Evolutionary conservation across 2,797 vertebrate genomes (phyloP), one percentile per base, ranked within the genome.

Genomic region (Sphenodon punctatus): DNA sequence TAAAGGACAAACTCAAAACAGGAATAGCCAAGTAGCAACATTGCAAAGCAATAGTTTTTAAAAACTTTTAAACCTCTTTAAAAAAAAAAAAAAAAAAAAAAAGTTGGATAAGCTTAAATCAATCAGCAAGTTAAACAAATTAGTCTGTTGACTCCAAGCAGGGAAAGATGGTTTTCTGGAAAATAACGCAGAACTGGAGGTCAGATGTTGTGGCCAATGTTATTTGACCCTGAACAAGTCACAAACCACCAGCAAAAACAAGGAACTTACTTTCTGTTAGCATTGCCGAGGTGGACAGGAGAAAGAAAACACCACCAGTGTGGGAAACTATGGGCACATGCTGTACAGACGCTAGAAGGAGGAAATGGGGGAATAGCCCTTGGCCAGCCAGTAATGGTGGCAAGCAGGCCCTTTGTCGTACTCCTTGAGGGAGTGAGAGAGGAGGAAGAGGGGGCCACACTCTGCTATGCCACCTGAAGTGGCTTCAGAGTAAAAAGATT

Each of bases 1-100:
- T 92, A 82, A 91, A 88, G 90, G 88, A 89, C 89, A 80, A 89
- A 88, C 88, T 92, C 92, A 93, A 92, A 92, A 86, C 78, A 89
- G 90, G 92, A 92, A 90, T 89, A 91, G 85, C 86, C 88, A 91
- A 90, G 92, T 83, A 75, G 82, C 85, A 87, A 78, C 78, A 66
- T 91, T 84, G 89, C 82, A 88, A 79, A 93, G 91, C 89, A 91
- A 45, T 60, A 83, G 87, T 82, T 78, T n/a, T n/a, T n/a, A n/a
- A n/a, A n/a, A n/a, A n/a, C n/a, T n/a, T n/a, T n/a, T n/a, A n/a
- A n/a, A n/a, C n/a, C n/a, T n/a, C n/a, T n/a, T n/a, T n/a, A 46
- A 86, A 91, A 91, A 81, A 61, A 66, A 45, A 63, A 86, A 82
- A 90, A 88, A 30, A 83, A 75, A 56, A 66, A 85, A 22, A 56